These are phyloP conservation scores for Coccyzus lansbergi DNA, from an alignment of 2,797 vertebrate species.

Conservation along the genomic window DNA sequence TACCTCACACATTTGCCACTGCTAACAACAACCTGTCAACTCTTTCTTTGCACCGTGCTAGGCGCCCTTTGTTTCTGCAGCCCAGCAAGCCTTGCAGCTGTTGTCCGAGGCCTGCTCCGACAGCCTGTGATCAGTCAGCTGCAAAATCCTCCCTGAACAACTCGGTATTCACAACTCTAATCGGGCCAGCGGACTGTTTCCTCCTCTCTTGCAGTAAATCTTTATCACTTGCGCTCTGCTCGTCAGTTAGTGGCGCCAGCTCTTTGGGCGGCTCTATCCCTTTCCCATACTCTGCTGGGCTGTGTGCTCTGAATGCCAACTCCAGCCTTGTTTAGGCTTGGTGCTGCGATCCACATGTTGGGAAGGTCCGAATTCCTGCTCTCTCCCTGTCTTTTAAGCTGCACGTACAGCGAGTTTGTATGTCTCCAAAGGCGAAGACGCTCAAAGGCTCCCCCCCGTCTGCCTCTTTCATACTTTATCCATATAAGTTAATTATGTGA, in stretches of 20 bases:
- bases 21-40: conserved; percentile 85
- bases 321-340: conserved; percentile 26
- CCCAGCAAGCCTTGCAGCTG: conserved; percentile 86
- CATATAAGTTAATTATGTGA: not conserved
- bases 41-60: conserved; percentile 78
- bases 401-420: fast-evolving
- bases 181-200: conserved; percentile 77
- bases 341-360: not conserved
- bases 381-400: not conserved
- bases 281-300: conserved; percentile 71
- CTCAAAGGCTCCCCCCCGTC: not conserved
- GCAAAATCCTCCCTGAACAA: conserved; percentile 86
- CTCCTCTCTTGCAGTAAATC: conserved; percentile 83
- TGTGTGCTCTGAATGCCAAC: conserved; percentile 74
- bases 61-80: conserved; percentile 79
- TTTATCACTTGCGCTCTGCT: conserved; percentile 78
- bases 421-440: not conserved
- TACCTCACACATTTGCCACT: conserved; percentile 84
- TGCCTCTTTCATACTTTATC: not conserved
- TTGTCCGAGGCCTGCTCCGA: conserved; percentile 81
- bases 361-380: not conserved
- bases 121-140: conserved; percentile 88
- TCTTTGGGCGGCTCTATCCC: conserved; percentile 74
- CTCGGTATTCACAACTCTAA: conserved; percentile 82
- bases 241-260: conserved; percentile 80